These are phyloP conservation scores for Nannobrachium achirus DNA, from an alignment of 2,113 vertebrate species.

Conservation along the genomic window DNA sequence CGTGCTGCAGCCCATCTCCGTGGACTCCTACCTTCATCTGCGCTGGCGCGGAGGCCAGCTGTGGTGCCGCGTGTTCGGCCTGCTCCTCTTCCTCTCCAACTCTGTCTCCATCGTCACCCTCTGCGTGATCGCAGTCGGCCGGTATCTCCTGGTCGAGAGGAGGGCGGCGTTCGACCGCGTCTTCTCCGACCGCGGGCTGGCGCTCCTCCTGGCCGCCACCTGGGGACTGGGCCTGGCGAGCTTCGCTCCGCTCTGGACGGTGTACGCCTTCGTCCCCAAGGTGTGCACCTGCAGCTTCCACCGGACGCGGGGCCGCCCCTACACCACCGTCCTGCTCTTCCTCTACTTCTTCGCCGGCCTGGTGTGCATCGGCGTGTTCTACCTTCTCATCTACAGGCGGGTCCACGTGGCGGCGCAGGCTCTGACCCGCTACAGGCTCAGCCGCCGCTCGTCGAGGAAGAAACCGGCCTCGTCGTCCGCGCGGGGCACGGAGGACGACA, in stretches of 20 bases:
- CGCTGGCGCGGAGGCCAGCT: conserved; percentile 79
- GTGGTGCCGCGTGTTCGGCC: conserved; percentile 84
- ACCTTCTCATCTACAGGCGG: conserved; percentile 84
- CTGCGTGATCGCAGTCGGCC: conserved; percentile 83
- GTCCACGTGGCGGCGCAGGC: conserved; percentile 77
- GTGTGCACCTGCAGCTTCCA: conserved; percentile 93
- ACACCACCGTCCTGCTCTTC: conserved; percentile 85
- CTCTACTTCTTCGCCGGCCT: conserved; percentile 86
- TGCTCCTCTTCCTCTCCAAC: conserved; percentile 88
- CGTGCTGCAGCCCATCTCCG: conserved; percentile 84
- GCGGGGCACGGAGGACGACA: conserved; percentile 74
- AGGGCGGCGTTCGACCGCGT: conserved; percentile 78
- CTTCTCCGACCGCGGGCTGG: conserved; percentile 74
- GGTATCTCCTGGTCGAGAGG: conserved; percentile 84
- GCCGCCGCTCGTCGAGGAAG: conserved; percentile 63
- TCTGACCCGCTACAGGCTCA: conserved; percentile 80
- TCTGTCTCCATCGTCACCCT: conserved; percentile 88
- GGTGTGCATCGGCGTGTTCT: conserved; percentile 84
- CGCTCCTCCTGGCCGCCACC: conserved; percentile 68
- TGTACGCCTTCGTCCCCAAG: conserved; percentile 83
- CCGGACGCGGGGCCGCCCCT: conserved; percentile 82
- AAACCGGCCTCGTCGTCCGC: conserved; percentile 35
- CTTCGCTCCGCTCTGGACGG: conserved; percentile 84
- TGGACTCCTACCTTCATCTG: conserved; percentile 88
- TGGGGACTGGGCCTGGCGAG: conserved; percentile 82